Conservation (phyloP, 1,140 invertebrate genomes). For the Asbolus verrucosus region DNA sequence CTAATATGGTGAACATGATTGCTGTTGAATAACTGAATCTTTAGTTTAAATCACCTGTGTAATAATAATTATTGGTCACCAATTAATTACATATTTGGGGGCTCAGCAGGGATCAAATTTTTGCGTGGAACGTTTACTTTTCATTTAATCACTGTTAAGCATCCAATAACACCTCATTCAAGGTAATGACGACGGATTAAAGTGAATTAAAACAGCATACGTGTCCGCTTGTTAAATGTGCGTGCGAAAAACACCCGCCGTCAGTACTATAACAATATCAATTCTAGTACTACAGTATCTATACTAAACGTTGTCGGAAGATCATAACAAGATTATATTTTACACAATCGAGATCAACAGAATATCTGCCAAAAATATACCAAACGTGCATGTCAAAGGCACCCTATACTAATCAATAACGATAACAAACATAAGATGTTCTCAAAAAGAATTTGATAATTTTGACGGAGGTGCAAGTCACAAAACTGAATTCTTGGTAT, state of each 20-base stretch:
- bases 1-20: slow-evolving; percentile 26
- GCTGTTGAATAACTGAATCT: not conserved
- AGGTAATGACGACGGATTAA: slow-evolving; percentile 43
- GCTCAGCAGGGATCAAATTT: slow-evolving; percentile 5
- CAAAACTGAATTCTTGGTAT: not conserved
- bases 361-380: slow-evolving; percentile 32
- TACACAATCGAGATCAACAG: slow-evolving; percentile 38
- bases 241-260: slow-evolving; percentile 32
- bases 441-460: too few species aligned
- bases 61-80: slow-evolving; percentile 39
- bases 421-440: not conserved
- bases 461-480: too few species aligned
- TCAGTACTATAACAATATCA: slow-evolving; percentile 31
- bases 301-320: slow-evolving; percentile 33
- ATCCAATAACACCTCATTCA: not conserved
- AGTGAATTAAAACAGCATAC: slow-evolving; percentile 21
- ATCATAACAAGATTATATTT: slow-evolving; percentile 41
- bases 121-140: slow-evolving; percentile 3
- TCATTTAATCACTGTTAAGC: slow-evolving; percentile 16
- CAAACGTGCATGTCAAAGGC: too few species aligned
- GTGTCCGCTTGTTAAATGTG: slow-evolving; percentile 29
- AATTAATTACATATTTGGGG: slow-evolving; percentile 25
- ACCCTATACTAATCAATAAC: not conserved
- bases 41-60: slow-evolving; percentile 27
- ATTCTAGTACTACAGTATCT: slow-evolving; percentile 1